Evolutionary conservation across 2,797 vertebrate genomes (phyloP), one percentile per base, ranked within the genome.

Genomic region (Liparis tanakae): DNA sequence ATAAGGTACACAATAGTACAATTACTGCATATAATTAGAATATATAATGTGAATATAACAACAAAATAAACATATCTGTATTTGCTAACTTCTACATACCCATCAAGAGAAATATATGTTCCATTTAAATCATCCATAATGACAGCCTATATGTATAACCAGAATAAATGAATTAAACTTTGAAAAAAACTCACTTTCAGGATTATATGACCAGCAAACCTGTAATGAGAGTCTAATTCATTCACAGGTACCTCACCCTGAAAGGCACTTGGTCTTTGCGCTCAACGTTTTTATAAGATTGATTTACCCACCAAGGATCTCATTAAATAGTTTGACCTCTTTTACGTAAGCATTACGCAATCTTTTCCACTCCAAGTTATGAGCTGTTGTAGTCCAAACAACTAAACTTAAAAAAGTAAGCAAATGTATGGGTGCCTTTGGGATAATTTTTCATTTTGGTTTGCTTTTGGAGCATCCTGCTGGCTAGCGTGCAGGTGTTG

Each of bases 11-110:
- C 43, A 22, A 91, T 72, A 5, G 67, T 74, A 10, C 12, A 6
- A 89, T 17, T 20, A 87, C 43, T 44, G 15, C 14, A 2, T 17
- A 91, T n/a, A 17, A 87, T 87, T 7, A 86, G 12, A 25, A 85
- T 3, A 48, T 85, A 89, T 0, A 69, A 18, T 17, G 22, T 34
- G 18, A 86, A 54, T 39, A 79, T 53, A 2, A 80, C 1, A 0
- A 72, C 3, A 67, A 88, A 91, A 72, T 83, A 89, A 5, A 88
- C 0, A 59, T 81, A 82, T 69, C 67, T 65, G 39, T 85, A 83
- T 37, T 59, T 85, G 0, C 63, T 0, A 6, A 88, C 18, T 10
- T 85, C 79, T 0, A 87, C 73, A 76, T 67, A 67, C 0, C 87
- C 86, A 15, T 7, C 51, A 9, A 91, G 5, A 14, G 58, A 78